Conservation (phyloP, 2,888 invertebrate species). For the Noctua janthe region DNA sequence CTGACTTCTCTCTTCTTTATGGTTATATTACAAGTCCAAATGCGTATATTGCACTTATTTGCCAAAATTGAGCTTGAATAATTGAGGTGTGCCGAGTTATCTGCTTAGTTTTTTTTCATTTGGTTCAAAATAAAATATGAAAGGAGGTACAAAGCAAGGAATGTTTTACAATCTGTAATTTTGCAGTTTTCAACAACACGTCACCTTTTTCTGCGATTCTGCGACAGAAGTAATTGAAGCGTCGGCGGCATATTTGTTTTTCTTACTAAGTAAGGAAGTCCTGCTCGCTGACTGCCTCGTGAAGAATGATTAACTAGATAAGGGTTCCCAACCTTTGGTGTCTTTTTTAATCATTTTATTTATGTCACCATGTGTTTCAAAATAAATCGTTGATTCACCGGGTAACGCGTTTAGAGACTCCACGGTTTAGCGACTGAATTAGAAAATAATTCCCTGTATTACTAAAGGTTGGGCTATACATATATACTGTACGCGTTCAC, state of each 20-base stretch:
- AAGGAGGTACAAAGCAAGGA: neutral
- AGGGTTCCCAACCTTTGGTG: neutral
- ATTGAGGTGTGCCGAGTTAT: neutral
- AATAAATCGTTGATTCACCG: neutral
- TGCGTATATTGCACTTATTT: constrained; percentile 4
- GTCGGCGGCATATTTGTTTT: constrained; percentile 14
- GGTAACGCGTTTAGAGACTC: neutral
- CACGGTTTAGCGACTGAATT: neutral
- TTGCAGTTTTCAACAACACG: constrained; percentile 49
- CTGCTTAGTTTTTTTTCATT: neutral
- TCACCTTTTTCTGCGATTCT: constrained; percentile 31
- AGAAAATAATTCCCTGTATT: neutral
- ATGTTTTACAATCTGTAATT: constrained; percentile 42
- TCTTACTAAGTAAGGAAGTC: constrained; percentile 11
- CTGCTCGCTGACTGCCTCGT: neutral
- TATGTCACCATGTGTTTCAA: neutral
- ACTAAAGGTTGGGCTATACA: neutral
- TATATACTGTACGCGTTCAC: neutral
- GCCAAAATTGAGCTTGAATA: neutral
- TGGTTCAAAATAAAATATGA: neutral
- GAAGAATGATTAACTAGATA: constrained; percentile 24
- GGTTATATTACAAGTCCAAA: constrained; percentile 9
- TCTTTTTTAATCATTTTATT: neutral
- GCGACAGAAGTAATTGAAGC: constrained; percentile 24
- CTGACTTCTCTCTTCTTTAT: neutral